Evolutionary conservation across 1,140 invertebrate genomes (phyloP), one percentile per base, ranked within the genome.

Genomic region (Drosophila pruinosa): DNA sequence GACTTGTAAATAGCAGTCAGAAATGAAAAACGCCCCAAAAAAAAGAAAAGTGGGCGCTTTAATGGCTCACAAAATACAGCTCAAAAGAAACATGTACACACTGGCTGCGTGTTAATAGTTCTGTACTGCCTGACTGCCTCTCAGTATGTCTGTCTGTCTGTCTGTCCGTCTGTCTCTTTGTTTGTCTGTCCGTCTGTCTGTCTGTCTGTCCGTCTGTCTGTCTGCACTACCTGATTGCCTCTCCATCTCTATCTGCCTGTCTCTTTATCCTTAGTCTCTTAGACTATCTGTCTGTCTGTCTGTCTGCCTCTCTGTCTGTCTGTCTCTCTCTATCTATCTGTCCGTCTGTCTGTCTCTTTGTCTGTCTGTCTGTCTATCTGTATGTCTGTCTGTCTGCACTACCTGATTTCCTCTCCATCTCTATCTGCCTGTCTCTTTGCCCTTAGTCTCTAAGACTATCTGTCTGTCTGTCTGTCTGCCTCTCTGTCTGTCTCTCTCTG

Each of bases 1-100:
- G 58, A 69, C 65, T 62, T 53, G 57, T 34, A 52, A 67, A 64
- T 34, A 19, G 36, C 26, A 45, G 26, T 26, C 34, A 56, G 22
- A 50, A 39, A n/a, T n/a, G 36, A n/a, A 28, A 47, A 43, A 57
- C 14, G 21, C 22, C 26, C 24, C 28, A 22, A 53, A 53, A 34
- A 12, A 5, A 17, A 45, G 36, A 58, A 65, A 58, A 48, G 47
- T 50, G 8, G 39, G 8, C 15, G 24, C 26, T 56, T 47, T 68
- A 52, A 59, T 59, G 34, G 39, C 19, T 59, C 17, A 50, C 36
- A 48, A 19, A 6, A 57, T n/a, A 8, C n/a, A 47, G n/a, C 24
- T 28, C n/a, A n/a, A n/a, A n/a, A 47, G 10, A 15, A 3, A 31
- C 24, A 21, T 19, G 31, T 10, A n/a, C n/a, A n/a, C n/a, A n/a